Evolutionary conservation across 2,113 vertebrate species (phyloP).

Genomic region (Menura novaehollandiae): DNA sequence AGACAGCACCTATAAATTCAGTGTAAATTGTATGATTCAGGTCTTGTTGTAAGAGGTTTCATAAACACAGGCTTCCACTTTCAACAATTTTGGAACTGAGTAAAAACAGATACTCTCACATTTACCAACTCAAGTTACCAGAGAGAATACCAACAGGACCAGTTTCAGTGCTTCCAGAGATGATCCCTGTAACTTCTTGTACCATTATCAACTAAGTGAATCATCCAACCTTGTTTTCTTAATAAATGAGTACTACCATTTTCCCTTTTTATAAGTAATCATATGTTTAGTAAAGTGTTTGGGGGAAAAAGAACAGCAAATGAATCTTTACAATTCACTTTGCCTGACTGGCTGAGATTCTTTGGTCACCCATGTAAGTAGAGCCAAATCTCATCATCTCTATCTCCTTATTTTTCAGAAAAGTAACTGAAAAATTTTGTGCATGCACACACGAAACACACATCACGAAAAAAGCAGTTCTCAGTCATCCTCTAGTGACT

Average conservation of each 20-base stretch:
- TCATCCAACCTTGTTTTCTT: neutral
- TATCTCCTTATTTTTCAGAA: neutral
- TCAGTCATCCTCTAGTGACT: neutral
- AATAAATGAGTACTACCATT: neutral
- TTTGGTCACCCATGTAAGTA: neutral
- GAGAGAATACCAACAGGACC: neutral
- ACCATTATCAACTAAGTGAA: neutral
- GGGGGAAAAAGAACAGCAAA: neutral
- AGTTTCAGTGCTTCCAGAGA: neutral
- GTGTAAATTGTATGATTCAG: conserved; percentile 46
- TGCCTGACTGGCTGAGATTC: neutral
- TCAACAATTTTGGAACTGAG: conserved; percentile 45
- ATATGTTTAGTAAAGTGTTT: neutral
- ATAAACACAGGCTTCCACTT: conserved; percentile 47
- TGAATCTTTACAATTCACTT: neutral
- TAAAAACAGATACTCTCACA: conserved; percentile 37
- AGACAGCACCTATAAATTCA: conserved; percentile 34
- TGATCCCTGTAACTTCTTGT: neutral
- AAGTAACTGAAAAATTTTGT: neutral
- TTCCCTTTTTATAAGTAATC: neutral
- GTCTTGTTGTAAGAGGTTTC: conserved; percentile 44
- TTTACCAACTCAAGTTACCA: conserved; percentile 15
- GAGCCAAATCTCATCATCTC: neutral
- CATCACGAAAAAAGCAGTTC: neutral
- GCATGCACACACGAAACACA: neutral